These are phyloP conservation scores for Melanogrammus aeglefinus DNA, from an alignment of 2,797 vertebrate genomes.

Conservation along the genomic window DNA sequence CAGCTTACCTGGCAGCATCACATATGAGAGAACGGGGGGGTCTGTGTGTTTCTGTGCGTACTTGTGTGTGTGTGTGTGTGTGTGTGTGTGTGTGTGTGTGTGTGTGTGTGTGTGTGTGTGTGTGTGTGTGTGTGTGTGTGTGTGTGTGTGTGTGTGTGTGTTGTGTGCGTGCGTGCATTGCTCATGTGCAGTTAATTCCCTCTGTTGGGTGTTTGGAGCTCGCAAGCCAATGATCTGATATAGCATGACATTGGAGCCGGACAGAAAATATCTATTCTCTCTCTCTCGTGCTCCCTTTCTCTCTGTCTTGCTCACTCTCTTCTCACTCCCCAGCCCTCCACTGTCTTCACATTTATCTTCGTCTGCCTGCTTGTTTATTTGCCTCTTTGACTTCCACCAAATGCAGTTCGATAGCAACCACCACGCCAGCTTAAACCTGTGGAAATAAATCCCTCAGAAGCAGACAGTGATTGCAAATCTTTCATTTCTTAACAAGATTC, in stretches of 20 bases:
- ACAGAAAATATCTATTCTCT: conserved; percentile 59
- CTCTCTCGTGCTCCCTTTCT: conserved; percentile 23
- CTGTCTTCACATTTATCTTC: background rate
- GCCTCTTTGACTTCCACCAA: too few species aligned
- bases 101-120: too few species aligned
- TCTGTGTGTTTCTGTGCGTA: too few species aligned
- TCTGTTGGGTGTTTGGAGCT: conserved; percentile 34
- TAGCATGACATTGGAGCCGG: conserved; percentile 57
- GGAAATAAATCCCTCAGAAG: too few species aligned
- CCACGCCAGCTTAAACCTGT: too few species aligned
- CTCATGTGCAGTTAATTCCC: conserved; percentile 16
- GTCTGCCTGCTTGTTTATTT: background rate
- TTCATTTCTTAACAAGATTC: too few species aligned
- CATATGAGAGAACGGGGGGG: background rate
- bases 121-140: too few species aligned
- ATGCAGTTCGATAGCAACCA: too few species aligned
- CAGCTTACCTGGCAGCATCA: conserved; percentile 5
- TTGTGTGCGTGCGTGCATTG: background rate
- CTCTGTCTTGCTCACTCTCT: background rate
- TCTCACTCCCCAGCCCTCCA: too few species aligned
- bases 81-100: too few species aligned
- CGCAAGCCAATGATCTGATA: conserved; percentile 55
- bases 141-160: background rate
- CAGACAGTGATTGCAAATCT: too few species aligned
- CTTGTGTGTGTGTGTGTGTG: too few species aligned